These are phyloP conservation scores for Acromyrmex heyeri DNA, from an alignment of 1,140 invertebrate genomes.

Conservation along the genomic window DNA sequence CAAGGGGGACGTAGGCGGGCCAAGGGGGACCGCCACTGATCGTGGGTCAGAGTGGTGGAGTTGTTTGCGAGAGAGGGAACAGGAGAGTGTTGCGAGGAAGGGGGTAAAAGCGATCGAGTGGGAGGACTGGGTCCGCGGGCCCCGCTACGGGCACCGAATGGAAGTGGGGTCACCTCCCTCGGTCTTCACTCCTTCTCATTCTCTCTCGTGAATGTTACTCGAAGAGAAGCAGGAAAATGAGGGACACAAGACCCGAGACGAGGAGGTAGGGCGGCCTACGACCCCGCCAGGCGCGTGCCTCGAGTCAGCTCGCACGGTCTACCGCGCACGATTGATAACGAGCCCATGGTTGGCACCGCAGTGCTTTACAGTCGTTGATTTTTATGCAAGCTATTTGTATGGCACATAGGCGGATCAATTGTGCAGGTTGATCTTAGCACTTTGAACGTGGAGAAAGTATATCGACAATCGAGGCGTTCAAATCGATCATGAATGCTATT, in stretches of 20 bases:
- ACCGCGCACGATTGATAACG: constrained; percentile 76
- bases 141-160: constrained; percentile 46
- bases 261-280: constrained; percentile 74
- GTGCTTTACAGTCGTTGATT: constrained; percentile 59
- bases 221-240: background rate
- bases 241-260: constrained; percentile 40
- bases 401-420: constrained; percentile 26
- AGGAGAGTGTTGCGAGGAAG: constrained; percentile 23
- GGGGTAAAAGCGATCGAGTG: constrained; percentile 63
- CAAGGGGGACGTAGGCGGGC: constrained; percentile 61
- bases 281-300: constrained; percentile 83
- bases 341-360: constrained; percentile 62
- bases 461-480: background rate
- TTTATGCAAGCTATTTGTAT: constrained; percentile 52
- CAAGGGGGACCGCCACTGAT: constrained; percentile 64
- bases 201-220: background rate
- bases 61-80: constrained; percentile 56
- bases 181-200: constrained; percentile 6
- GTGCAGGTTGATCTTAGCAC: background rate
- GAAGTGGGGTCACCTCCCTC: constrained; percentile 44
- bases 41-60: constrained; percentile 37
- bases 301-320: constrained; percentile 78
- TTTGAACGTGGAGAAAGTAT: background rate
- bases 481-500: constrained; percentile 14
- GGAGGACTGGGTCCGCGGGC: constrained; percentile 71